Base-by-base conservation (phyloP, 2,888 invertebrate species). In the Drosophila seclusa region DNA sequence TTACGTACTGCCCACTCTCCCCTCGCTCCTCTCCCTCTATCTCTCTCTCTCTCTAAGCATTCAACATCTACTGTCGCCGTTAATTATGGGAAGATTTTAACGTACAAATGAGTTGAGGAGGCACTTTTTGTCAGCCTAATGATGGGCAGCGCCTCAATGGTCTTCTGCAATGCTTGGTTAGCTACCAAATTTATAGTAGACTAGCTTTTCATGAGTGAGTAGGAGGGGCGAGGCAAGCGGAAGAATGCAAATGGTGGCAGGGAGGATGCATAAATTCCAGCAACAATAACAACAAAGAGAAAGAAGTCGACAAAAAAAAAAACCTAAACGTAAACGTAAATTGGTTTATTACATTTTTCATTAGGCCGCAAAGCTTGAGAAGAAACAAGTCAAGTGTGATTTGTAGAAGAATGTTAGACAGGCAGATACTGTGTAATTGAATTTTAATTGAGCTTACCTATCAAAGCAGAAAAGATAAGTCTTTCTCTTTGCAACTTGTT, bases 11-110 rank as follows among this genome's bases (percentile, higher is more conserved):
- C 13, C 61, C 48, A 34, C 63, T 36, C 53, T 24, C 67, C 50
- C 27, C 52, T 49, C 42, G 11, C 52, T 49, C 53, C 59, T 65
- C 18, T 24, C 13, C 62, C 65, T 72, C 65, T 32, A 16, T 40
- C 18, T 10, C 2, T 42, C 2, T 11, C 74, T 64, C 64, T 58
- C 66, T 73, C 29, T 49, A 62, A 68, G 61, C 81, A 61, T 64
- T 73, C 31, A 66, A 29, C n/a, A 66, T 66, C 55, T 59, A 53
- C 67, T 67, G 73, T 68, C 68, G 65, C 72, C 81, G 90, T 87
- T 87, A 87, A 87, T 87, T 87, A 87, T 87, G 87, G 88, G 90
- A 87, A 87, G 87, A 89, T 87, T 87, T 87, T 42, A 69, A 76
- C 75, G 77, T 78, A 89, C 82, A 84, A 87, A 89, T 89, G 89